Evolutionary conservation across 2,113 vertebrate species (phyloP).

Genomic region (Manacus vitellinus): DNA sequence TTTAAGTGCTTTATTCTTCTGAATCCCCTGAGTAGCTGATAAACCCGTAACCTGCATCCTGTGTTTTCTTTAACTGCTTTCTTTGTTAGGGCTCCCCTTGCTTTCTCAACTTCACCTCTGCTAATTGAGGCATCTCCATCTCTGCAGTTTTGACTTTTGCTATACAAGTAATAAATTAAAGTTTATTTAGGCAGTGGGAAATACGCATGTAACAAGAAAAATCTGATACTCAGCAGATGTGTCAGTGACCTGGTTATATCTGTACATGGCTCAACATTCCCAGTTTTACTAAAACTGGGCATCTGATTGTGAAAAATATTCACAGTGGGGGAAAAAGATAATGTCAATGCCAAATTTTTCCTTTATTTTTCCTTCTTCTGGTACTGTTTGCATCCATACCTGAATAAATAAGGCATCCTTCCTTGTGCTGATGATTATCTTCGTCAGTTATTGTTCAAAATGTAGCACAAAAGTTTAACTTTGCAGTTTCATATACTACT

Average conservation of each 20-base stretch:
- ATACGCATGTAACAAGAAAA: neutral
- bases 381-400: neutral
- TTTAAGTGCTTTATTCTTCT: neutral
- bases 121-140: neutral
- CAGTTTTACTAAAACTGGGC: neutral
- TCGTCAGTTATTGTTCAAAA: neutral
- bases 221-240: neutral
- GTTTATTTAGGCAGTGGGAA: neutral
- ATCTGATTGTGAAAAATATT: constrained; percentile 29
- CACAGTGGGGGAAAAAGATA: neutral
- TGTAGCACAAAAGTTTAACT: neutral
- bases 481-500: neutral
- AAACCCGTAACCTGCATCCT: neutral
- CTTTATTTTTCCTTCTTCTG: neutral
- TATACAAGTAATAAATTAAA: neutral
- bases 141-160: neutral
- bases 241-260: neutral
- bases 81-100: neutral
- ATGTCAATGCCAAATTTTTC: neutral
- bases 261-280: constrained; percentile 7
- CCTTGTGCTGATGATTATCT: neutral
- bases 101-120: neutral
- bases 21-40: neutral
- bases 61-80: neutral
- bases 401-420: neutral